phyloP scores from a whole-genome alignment of 2,888 invertebrate genomes.

The Parthenolecanium corni region DNA sequence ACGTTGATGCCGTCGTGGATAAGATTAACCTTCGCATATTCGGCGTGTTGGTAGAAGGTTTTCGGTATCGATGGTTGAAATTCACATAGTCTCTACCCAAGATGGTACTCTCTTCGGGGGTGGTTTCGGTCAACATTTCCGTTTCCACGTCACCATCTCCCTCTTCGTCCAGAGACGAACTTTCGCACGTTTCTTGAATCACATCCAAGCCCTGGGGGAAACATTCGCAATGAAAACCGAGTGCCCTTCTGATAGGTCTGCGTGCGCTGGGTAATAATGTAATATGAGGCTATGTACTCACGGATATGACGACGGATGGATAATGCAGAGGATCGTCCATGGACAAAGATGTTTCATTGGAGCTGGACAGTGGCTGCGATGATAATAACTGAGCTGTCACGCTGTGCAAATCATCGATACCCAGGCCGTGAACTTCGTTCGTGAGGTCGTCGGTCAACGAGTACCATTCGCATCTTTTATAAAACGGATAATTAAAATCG shows the following conservation, averaged over 20 bases:
- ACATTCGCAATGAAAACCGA: no score
- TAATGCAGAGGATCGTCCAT: slow-evolving; percentile 19
- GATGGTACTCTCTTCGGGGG: slow-evolving; percentile 14
- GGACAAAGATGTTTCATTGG: slow-evolving; percentile 20
- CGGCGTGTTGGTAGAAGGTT: slow-evolving; percentile 20
- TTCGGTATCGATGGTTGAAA: slow-evolving; percentile 9
- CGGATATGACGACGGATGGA: slow-evolving; percentile 15
- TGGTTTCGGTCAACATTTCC: slow-evolving; percentile 26
- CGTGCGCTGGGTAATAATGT: no score
- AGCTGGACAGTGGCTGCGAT: slow-evolving; percentile 23
- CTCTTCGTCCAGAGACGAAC: slow-evolving; percentile 30
- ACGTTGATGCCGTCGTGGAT: slow-evolving; percentile 29
- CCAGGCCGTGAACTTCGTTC: slow-evolving; percentile 39
- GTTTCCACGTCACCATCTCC: slow-evolving; percentile 29
- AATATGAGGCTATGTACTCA: neutral
- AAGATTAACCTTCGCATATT: slow-evolving; percentile 16
- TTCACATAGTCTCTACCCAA: slow-evolving; percentile 2
- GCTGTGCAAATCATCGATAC: slow-evolving; percentile 41
- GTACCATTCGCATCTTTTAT: slow-evolving; percentile 42
- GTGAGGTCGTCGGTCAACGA: slow-evolving; percentile 42
- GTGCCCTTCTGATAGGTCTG: neutral
- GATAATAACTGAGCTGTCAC: slow-evolving; percentile 40
- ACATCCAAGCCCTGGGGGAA: slow-evolving; percentile 30
- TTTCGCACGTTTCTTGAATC: slow-evolving; percentile 31
- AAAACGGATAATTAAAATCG: no score